Evolutionary conservation across 1,140 invertebrate species (phyloP).

Genomic region (Drosophila funebris): DNA sequence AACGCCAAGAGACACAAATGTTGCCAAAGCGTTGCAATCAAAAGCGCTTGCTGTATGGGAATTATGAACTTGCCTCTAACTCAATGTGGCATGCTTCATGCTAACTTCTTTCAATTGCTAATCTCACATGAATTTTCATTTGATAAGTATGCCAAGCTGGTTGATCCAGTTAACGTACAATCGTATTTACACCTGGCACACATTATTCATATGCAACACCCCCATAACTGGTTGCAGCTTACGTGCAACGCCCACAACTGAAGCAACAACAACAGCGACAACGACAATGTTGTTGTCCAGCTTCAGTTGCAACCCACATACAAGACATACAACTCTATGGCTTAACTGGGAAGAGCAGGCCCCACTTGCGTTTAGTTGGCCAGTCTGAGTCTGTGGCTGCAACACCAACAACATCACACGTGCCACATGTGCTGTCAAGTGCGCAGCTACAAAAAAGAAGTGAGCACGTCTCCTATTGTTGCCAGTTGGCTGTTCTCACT

Average conservation of each 20-base stretch:
- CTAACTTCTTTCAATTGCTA: neutral
- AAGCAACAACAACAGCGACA: neutral
- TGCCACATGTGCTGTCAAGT: slow-evolving; percentile 78
- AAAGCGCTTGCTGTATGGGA: no score
- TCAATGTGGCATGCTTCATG: neutral
- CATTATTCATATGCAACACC: slow-evolving; percentile 46
- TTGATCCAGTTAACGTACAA: slow-evolving; percentile 37
- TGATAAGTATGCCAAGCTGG: neutral
- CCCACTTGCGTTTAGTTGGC: slow-evolving; percentile 9
- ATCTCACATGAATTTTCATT: neutral
- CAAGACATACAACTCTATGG: neutral
- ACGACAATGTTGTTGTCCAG: slow-evolving; percentile 10
- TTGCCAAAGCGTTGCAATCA: neutral
- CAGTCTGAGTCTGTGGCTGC: slow-evolving; percentile 15
- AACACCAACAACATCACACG: slow-evolving; percentile 52
- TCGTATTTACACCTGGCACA: slow-evolving; percentile 53
- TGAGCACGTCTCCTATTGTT: slow-evolving; percentile 56
- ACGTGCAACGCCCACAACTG: slow-evolving; percentile 21
- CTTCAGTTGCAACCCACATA: slow-evolving; percentile 20
- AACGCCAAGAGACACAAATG: neutral
- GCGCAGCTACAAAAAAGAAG: slow-evolving; percentile 54
- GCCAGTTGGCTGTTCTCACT: slow-evolving; percentile 40
- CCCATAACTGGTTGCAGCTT: slow-evolving; percentile 4
- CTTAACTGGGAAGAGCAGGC: neutral
- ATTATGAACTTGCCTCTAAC: no score